Evolutionary conservation across 2,797 vertebrate genomes (phyloP), one percentile per base, ranked within the genome.

Genomic region (Myiotriccus ornatus): DNA sequence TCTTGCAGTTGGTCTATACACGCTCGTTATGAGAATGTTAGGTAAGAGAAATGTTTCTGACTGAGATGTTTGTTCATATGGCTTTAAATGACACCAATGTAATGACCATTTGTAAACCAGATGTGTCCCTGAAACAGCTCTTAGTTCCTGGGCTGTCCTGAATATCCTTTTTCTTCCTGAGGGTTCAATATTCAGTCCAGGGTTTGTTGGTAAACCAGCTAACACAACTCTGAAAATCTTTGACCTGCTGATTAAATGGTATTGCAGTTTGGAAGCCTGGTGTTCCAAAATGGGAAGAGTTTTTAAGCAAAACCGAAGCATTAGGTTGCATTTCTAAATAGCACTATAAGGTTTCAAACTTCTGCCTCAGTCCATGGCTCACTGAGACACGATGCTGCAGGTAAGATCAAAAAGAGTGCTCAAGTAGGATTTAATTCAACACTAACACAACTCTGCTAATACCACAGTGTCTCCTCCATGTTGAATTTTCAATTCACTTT

Each of bases 1-100:
- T 24, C 98, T 99, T 27, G 98, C 99, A 0, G 91, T 99, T 68
- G 99, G 99, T 32, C 97, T 99, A 3, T 96, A 98, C 60, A 83
- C 97, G 3, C 96, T 99, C 64, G 25, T 92, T 18, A 89, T 98
- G 18, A 98, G 99, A 94, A 65, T 93, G 46, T 89, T 99, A 69
- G 99, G 99, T 99, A 98, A 97, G 98, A 86, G 41, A 87, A 69
- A 62, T 17, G 22, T 6, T n/a, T 75, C 53, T 34, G 30, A 22
- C 32, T 80, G 41, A 65, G 13, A 21, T 69, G 14, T 14, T 87
- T 65, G 10, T 3, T 73, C 1, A 0, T 53, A 20, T 37, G 44
- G 43, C 28, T 87, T 89, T 49, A 57, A 89, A 34, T 44, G 11
- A 55, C 41, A 60, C 3, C 15, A 52, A 10, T 35, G 41, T 35